phyloP scores from a whole-genome alignment of 1,140 invertebrate species.

The Drosophila kanapiae region DNA sequence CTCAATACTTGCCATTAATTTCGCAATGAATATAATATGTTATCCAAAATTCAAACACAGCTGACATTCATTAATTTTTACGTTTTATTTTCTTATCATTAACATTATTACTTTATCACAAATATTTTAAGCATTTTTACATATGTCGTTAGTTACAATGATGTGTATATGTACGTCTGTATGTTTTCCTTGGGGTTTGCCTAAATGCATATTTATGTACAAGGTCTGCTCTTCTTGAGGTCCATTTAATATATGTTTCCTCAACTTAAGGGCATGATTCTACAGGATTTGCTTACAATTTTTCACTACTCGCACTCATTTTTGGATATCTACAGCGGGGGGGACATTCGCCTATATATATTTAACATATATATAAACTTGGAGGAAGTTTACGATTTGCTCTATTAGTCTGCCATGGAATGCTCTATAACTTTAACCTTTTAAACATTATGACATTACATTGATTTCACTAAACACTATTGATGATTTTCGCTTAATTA shows the following conservation, averaged over 20 bases:
- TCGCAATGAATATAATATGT: not conserved
- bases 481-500: conserved; percentile 40
- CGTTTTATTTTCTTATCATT: conserved; percentile 76
- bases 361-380: conserved; percentile 42
- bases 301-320: conserved; percentile 51
- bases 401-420: conserved; percentile 49
- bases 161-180: conserved; percentile 64
- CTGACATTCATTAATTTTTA: conserved; percentile 61
- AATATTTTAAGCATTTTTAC: conserved; percentile 84
- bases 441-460: conserved; percentile 61
- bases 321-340: conserved; percentile 70
- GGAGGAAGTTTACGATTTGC: conserved; percentile 74
- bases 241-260: conserved; percentile 52
- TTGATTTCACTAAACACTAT: conserved; percentile 43
- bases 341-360: conserved; percentile 58
- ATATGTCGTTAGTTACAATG: conserved; percentile 80
- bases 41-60: conserved; percentile 4
- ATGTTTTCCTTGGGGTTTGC: conserved; percentile 11
- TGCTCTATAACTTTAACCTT: conserved; percentile 57
- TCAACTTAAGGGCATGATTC: conserved; percentile 37
- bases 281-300: conserved; percentile 59
- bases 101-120: conserved; percentile 84
- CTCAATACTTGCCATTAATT: not conserved
- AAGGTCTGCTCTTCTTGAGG: conserved; percentile 57
- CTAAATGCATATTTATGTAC: conserved; percentile 62